Base-by-base conservation (phyloP, 2,113 vertebrate genomes). In the Progne subis region DNA sequence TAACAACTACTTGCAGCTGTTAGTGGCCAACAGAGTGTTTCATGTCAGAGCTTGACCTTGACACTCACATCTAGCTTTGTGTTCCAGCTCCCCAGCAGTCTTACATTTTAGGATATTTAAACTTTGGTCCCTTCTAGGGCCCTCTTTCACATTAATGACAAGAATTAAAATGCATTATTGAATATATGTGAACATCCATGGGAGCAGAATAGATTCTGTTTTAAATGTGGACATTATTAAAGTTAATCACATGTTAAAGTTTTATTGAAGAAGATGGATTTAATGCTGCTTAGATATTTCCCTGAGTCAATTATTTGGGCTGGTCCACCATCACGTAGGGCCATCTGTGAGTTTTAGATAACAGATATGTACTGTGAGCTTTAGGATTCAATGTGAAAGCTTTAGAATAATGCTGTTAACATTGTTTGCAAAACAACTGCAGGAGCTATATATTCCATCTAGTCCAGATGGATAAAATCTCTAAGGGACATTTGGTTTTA, bases 381-480 rank as follows among this genome's bases (percentile, higher is more conserved):
- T 90, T 64, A 88, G 81, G 59, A 82, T 77, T 43, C 67, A 37
- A 64, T 14, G 64, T 39, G 71, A 94, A 94, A 91, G 78, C 37
- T 92, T 86, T 56, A 88, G 50, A 91, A 77, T 88, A 88, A 91
- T 49, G 68, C 65, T 89, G 81, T 56, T 90, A 88, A 74, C 47
- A 24, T 49, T 94, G 82, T 88, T 94, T 92, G 60, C 76, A 92
- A 94, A 95, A 92, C 67, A 83, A 90, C 82, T 71, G 52, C 60
- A 41, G 75, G 46, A 60, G 85, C 79, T 68, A n/a, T 88, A 68
- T 92, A 78, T 88, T 88, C 44, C 75, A 1, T 43, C 64, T 32
- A 39, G 92, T 93, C 94, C 90, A 96, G 96, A 95, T 96, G 94
- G 92, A 75, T 94, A 81, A 93, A 86, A 81, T 88, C 90, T 93